These are phyloP conservation scores for Erythrocercus mccallii DNA, from an alignment of 2,113 vertebrate genomes.

Conservation along the genomic window DNA sequence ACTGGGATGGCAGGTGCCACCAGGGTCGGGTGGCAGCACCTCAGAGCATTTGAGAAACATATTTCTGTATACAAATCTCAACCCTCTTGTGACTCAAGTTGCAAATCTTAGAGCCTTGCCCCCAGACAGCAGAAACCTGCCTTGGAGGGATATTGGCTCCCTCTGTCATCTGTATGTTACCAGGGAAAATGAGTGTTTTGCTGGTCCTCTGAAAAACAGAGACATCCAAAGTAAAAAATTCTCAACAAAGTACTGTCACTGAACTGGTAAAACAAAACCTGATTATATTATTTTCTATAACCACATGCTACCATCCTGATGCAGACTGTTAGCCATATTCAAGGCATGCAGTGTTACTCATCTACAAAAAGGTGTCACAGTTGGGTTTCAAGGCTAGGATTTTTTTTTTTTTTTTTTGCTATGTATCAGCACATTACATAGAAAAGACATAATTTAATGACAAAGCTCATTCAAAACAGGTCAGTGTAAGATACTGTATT, in stretches of 20 bases:
- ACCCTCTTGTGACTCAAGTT: not conserved
- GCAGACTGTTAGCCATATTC: no score
- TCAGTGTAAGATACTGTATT: not conserved
- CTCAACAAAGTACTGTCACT: not conserved
- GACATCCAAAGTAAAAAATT: not conserved
- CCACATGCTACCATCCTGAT: not conserved
- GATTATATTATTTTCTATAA: not conserved
- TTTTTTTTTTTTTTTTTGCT: not conserved
- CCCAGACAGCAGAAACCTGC: not conserved
- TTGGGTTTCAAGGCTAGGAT: not conserved
- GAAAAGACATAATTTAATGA: not conserved
- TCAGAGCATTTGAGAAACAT: not conserved
- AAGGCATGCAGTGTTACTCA: not conserved
- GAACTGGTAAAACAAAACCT: not conserved
- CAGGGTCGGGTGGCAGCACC: not conserved
- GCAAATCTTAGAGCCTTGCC: not conserved
- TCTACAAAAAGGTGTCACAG: not conserved
- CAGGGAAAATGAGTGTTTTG: not conserved
- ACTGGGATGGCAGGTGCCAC: not conserved
- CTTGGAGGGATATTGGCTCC: not conserved
- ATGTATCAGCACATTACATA: not conserved
- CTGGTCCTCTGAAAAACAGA: not conserved
- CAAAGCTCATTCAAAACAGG: not conserved
- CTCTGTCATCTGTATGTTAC: not conserved
- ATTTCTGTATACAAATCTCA: not conserved